Evolutionary conservation across 2,797 vertebrate genomes (phyloP).

Genomic region (Champsocephalus esox): DNA sequence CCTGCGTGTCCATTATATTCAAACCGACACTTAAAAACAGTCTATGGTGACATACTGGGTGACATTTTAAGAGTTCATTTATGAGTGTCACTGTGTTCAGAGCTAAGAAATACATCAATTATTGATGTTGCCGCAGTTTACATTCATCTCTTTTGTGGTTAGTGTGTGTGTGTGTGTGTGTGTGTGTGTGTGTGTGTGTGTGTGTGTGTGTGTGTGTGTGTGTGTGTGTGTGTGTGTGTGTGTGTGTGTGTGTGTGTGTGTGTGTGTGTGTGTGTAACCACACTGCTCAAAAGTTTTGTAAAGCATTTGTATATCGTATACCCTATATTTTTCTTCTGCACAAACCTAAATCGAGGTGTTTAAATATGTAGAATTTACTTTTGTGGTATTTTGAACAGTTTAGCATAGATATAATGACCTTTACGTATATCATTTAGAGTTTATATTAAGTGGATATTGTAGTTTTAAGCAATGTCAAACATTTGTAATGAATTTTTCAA

Average conservation of each 20-base stretch:
- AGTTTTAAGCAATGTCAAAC: neutral
- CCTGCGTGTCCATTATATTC: neutral
- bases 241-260: too few relatives aligned
- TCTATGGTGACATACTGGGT: neutral
- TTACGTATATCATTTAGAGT: neutral
- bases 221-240: too few relatives aligned
- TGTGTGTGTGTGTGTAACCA: neutral
- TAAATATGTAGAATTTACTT: too few relatives aligned
- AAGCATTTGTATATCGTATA: neutral
- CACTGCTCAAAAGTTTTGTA: neutral
- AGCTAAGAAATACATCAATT: neutral
- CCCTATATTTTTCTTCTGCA: neutral
- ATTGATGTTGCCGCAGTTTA: neutral
- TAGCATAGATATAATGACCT: neutral
- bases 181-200: too few relatives aligned
- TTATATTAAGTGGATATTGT: too few relatives aligned
- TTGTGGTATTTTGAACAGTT: neutral
- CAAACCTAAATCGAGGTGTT: neutral
- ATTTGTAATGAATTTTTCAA: neutral
- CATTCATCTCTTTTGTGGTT: neutral
- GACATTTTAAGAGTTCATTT: neutral
- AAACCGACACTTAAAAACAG: neutral
- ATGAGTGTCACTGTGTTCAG: neutral
- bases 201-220: too few relatives aligned
- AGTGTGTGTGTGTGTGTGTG: too few relatives aligned